Conservation (phyloP, 30 jellyfish, hydroid and myxozoan species). For the Rhopilema esculentum region DNA sequence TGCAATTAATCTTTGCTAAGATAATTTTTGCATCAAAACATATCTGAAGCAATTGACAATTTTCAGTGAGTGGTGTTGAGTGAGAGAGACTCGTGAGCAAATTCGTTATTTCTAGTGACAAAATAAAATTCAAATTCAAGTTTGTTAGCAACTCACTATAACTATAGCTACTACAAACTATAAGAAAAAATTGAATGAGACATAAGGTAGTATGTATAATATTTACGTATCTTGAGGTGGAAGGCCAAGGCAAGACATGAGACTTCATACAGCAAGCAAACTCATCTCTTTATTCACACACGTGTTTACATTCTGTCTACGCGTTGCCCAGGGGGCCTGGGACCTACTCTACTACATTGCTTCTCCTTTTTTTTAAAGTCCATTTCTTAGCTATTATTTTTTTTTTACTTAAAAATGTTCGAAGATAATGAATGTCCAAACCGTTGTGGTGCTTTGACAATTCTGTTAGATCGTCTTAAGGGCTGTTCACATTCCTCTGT, state of each 20-base stretch:
- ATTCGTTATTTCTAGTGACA: too few relatives aligned
- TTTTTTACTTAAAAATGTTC: neutral
- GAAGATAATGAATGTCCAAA: constrained; percentile 6
- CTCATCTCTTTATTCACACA: neutral
- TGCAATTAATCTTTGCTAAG: too few relatives aligned
- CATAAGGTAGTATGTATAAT: too few relatives aligned
- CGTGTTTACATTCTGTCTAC: neutral
- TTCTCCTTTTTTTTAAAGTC: constrained; percentile 10
- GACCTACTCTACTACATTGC: constrained; percentile 14
- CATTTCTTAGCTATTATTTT: constrained; percentile 5
- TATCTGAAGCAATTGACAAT: too few relatives aligned
- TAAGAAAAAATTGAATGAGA: too few relatives aligned
- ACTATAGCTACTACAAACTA: too few relatives aligned
- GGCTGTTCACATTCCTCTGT: constrained; percentile 8
- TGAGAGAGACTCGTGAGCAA: too few relatives aligned
- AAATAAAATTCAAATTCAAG: too few relatives aligned
- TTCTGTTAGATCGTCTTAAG: constrained; percentile 12
- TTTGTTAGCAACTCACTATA: too few relatives aligned
- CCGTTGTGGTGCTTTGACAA: constrained; percentile 16
- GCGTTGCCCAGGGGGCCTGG: constrained; percentile 19
- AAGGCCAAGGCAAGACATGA: neutral
- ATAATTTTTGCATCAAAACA: too few relatives aligned
- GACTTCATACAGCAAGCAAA: neutral
- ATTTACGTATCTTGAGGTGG: neutral
- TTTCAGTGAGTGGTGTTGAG: too few relatives aligned